Percentiles rank a stretch among this genome's conserved stretches.
These are phyloP conservation scores for Phalacrocorax brasilianus DNA, from an alignment of 2,113 vertebrate genomes.

Conservation along the genomic window DNA sequence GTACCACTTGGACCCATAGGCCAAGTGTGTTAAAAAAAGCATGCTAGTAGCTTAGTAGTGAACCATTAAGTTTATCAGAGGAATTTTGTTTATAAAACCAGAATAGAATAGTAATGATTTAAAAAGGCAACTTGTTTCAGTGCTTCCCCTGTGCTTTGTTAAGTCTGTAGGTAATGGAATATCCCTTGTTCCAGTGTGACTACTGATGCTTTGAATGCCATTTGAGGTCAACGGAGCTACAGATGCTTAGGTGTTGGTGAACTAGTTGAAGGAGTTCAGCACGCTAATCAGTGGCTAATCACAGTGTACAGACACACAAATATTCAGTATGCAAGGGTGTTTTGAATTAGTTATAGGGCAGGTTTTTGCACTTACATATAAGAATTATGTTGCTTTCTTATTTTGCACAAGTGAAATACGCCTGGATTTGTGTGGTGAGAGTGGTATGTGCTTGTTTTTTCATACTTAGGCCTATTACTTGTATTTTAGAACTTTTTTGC, in stretches of 20 bases:
- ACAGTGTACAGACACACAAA: no score
- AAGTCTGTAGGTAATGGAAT: not conserved
- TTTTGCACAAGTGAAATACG: not conserved
- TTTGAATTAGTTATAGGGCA: not conserved
- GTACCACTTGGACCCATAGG: not conserved
- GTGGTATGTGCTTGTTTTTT: not conserved
- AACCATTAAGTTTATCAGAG: not conserved
- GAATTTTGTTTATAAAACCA: not conserved
- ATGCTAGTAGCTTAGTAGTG: not conserved
- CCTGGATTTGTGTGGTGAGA: not conserved
- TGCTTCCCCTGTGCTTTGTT: not conserved
- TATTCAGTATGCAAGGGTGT: not conserved
- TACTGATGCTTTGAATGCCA: not conserved
- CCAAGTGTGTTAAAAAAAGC: not conserved
- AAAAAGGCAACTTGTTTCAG: not conserved
- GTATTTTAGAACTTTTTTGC: not conserved
- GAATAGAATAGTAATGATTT: not conserved
- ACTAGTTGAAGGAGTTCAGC: not conserved
- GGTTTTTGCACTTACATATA: not conserved
- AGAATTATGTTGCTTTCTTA: not conserved
- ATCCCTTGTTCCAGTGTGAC: not conserved
- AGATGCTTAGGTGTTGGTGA: not conserved
- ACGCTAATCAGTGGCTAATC: not conserved
- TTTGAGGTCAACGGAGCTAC: not conserved
- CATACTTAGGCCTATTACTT: not conserved